phyloP scores from a whole-genome alignment of 2,888 invertebrate species.

The Aphodius granarius region DNA sequence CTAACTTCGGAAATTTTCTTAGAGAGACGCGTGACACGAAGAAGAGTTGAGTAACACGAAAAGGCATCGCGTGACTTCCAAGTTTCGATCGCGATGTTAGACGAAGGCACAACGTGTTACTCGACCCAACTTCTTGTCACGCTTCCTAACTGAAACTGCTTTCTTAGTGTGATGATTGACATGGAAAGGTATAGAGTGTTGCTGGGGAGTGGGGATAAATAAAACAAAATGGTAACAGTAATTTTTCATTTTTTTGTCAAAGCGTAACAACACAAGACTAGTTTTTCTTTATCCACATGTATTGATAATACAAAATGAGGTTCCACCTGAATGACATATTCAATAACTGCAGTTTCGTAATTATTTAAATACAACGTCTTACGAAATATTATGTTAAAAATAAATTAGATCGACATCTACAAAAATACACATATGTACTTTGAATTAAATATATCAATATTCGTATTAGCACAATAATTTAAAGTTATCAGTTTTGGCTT shows the following conservation, averaged over 20 bases:
- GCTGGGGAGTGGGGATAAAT: neutral
- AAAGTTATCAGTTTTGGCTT: slow-evolving; percentile 14
- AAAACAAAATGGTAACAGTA: slow-evolving; percentile 8
- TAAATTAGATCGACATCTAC: slow-evolving; percentile 42
- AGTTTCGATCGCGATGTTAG: too few relatives aligned
- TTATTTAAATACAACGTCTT: slow-evolving; percentile 19
- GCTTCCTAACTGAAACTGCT: too few relatives aligned
- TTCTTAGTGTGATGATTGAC: too few relatives aligned
- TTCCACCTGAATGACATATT: slow-evolving; percentile 17
- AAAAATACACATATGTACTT: slow-evolving; percentile 48
- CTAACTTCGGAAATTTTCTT: too few relatives aligned
- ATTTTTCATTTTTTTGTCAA: slow-evolving; percentile 10
- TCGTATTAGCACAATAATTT: slow-evolving; percentile 11
- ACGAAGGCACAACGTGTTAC: too few relatives aligned
- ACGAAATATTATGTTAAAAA: slow-evolving; percentile 10
- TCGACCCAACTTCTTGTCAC: too few relatives aligned
- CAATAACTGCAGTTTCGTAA: slow-evolving; percentile 19
- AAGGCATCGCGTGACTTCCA: too few relatives aligned
- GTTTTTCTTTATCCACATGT: slow-evolving; percentile 43
- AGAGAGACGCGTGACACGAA: too few relatives aligned
- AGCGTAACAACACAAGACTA: slow-evolving; percentile 47
- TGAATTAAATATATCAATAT: slow-evolving; percentile 29
- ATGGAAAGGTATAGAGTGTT: neutral
- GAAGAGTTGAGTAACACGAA: too few relatives aligned
- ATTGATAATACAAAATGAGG: slow-evolving; percentile 26